A percentile compares a stretch with the other conserved stretches of the same genome.
phyloP scores from a whole-genome alignment of 2,113 vertebrate genomes.

The Apteryx owenii region DNA sequence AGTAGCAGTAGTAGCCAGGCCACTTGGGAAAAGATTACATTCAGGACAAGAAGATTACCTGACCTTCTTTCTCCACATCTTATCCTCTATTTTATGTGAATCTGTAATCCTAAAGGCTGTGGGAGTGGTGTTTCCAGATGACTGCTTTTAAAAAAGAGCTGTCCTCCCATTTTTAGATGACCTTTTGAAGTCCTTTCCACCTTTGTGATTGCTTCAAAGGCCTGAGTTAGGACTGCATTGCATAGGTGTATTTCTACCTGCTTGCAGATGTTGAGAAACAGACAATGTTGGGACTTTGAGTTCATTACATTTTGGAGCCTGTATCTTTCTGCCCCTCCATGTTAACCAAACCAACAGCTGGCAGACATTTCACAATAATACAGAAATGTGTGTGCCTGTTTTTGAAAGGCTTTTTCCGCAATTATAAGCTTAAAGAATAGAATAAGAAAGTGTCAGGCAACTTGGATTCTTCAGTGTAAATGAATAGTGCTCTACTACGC shows the following conservation, averaged over 20 bases:
- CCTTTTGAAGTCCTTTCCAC: neutral
- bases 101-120: neutral
- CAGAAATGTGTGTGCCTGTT: conserved; percentile 45
- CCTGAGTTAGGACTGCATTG: neutral
- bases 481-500: conserved; percentile 26
- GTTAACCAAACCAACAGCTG: conserved; percentile 14
- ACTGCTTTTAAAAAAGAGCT: neutral
- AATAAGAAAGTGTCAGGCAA: conserved; percentile 61
- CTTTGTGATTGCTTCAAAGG: neutral
- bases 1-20: neutral
- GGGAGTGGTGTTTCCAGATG: neutral
- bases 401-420: conserved; percentile 55
- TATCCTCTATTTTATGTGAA: neutral
- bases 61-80: neutral
- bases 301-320: neutral
- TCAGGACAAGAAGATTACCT: neutral
- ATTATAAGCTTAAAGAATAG: conserved; percentile 55
- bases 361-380: neutral
- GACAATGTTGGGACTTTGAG: neutral
- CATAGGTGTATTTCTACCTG: neutral
- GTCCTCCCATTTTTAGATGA: neutral
- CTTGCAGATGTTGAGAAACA: neutral
- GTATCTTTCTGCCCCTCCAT: neutral
- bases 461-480: conserved; percentile 66
- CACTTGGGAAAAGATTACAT: neutral